Percentiles rank a stretch among this genome's conserved stretches.
Evolutionary conservation across 2,797 vertebrate species (phyloP).

Genomic region (Chromobotia macracanthus): DNA sequence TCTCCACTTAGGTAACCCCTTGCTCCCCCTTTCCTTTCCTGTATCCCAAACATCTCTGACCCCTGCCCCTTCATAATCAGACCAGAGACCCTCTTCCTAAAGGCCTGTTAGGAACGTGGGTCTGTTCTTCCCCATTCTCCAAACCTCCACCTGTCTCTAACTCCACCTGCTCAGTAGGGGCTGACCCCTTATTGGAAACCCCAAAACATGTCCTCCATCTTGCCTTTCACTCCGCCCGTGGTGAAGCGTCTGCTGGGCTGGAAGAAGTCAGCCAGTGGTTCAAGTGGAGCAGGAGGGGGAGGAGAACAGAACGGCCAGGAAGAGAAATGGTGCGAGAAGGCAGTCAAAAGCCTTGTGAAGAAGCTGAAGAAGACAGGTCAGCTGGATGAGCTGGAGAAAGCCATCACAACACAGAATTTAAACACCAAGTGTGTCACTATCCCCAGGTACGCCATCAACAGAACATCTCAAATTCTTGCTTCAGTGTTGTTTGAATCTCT

Average conservation of each 20-base stretch:
- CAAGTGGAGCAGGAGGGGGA: conserved; percentile 86
- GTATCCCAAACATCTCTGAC: conserved; percentile 46
- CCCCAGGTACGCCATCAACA: conserved; percentile 84
- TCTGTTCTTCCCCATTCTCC: conserved; percentile 30
- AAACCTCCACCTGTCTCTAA: conserved; percentile 28
- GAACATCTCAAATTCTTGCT: conserved; percentile 10
- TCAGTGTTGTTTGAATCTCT: too few relatives aligned
- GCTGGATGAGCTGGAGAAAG: conserved; percentile 96
- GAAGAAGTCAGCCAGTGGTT: conserved; percentile 91
- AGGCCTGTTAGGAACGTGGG: conserved; percentile 43
- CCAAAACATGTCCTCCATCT: conserved; percentile 90
- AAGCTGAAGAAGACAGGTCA: conserved; percentile 98
- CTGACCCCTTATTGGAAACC: conserved; percentile 37
- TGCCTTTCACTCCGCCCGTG: conserved; percentile 95
- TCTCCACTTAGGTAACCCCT: conserved; percentile 60
- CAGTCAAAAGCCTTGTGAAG: conserved; percentile 97
- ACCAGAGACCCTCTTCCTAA: conserved; percentile 52
- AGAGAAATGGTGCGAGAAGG: conserved; percentile 98
- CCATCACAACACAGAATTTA: conserved; percentile 95
- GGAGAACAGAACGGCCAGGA: conserved; percentile 95
- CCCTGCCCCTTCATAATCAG: conserved; percentile 37
- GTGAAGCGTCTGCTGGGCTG: conserved; percentile 95
- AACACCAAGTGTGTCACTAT: conserved; percentile 99
- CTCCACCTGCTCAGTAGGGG: conserved; percentile 48
- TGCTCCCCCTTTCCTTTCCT: conserved; percentile 53